Conservation (phyloP, 2,888 invertebrate genomes). For the Eucera pruinosa region DNA sequence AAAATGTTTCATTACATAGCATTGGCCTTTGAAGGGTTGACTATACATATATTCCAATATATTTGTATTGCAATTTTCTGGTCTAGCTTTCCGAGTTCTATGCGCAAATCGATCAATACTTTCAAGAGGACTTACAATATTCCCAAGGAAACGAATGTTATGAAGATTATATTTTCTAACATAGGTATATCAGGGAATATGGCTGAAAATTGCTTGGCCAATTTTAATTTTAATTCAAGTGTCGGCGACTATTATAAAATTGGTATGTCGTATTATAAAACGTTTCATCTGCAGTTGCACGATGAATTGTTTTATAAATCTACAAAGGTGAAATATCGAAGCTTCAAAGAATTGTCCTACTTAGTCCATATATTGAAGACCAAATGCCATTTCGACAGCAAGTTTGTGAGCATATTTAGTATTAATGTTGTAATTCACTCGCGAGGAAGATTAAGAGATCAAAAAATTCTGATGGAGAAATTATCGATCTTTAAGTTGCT, state of each 20-base stretch:
- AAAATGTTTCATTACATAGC: too few relatives aligned
- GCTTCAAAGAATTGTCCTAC: conserved; percentile 73
- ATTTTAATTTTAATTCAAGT: conserved; percentile 16
- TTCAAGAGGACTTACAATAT: conserved; percentile 57
- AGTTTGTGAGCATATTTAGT: conserved; percentile 38
- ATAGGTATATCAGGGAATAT: conserved; percentile 52
- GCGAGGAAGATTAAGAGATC: too few relatives aligned
- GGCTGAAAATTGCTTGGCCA: conserved; percentile 46
- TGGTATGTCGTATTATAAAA: conserved; percentile 81
- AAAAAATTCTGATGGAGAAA: too few relatives aligned
- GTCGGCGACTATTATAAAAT: conserved; percentile 78
- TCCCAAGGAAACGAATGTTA: conserved; percentile 54
- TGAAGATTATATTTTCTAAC: conserved; percentile 77
- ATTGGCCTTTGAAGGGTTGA: too few relatives aligned
- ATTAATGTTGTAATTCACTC: too few relatives aligned
- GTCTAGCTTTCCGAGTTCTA: background rate
- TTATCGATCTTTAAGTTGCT: too few relatives aligned
- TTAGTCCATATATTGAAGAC: conserved; percentile 72
- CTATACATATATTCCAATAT: too few relatives aligned
- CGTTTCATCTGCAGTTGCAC: conserved; percentile 82
- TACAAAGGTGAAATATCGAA: conserved; percentile 85
- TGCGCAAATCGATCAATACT: rapidly evolving
- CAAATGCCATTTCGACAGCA: conserved; percentile 85
- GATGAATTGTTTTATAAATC: conserved; percentile 83
- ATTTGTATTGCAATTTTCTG: background rate